Evolutionary conservation across 2,113 vertebrate species (phyloP).

Genomic region (Platichthys stellatus): DNA sequence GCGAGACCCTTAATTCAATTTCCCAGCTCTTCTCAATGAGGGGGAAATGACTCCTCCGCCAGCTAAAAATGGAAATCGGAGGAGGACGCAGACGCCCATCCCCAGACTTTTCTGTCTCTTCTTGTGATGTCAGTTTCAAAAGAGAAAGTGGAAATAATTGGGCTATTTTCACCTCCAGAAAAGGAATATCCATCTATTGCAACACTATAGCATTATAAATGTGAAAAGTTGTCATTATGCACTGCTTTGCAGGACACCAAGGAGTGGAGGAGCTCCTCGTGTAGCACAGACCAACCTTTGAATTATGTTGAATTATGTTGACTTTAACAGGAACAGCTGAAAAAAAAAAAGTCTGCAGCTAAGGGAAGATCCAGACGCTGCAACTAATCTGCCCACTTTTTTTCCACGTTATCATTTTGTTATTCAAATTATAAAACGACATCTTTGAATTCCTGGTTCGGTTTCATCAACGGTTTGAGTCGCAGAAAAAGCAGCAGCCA

Average conservation of each 20-base stretch:
- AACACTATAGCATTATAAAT: constrained; percentile 29
- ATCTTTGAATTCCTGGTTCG: no score
- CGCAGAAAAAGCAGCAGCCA: no score
- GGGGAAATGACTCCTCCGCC: constrained; percentile 67
- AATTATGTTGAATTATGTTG: neutral
- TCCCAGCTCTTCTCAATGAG: constrained; percentile 71
- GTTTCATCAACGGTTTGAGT: no score
- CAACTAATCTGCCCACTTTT: neutral
- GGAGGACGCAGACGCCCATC: constrained; percentile 60
- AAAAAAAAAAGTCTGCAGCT: constrained; percentile 2
- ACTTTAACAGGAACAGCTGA: constrained; percentile 23
- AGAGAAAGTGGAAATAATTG: constrained; percentile 38
- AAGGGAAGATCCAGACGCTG: neutral
- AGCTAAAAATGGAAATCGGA: constrained; percentile 77
- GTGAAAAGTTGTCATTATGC: neutral
- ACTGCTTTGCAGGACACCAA: neutral
- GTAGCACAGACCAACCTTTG: constrained; percentile 12
- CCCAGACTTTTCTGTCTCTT: constrained; percentile 58
- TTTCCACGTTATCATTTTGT: neutral
- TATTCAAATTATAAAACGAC: no score
- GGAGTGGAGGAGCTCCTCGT: neutral
- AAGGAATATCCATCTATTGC: constrained; percentile 20
- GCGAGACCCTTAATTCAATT: constrained; percentile 79
- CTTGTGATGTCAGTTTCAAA: constrained; percentile 45
- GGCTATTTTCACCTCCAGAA: neutral